Percentiles rank a stretch among this genome's conserved stretches.
phyloP scores from a whole-genome alignment of 2,888 invertebrate species.

The Apotomis turbidana region DNA sequence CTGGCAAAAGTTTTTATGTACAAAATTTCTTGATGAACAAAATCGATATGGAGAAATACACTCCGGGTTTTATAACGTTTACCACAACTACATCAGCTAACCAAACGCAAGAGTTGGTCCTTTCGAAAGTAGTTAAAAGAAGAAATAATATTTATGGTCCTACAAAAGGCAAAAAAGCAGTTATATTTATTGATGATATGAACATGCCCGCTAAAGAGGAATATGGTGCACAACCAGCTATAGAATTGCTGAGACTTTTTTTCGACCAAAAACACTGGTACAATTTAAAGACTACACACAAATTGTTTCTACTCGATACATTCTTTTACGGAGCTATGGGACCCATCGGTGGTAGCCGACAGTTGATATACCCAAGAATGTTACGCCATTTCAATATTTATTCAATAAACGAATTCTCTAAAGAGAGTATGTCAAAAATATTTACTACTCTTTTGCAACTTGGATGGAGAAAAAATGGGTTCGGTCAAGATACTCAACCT shows the following conservation, averaged over 20 bases:
- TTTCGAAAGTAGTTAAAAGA: slow-evolving; percentile 87
- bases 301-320: slow-evolving; percentile 89
- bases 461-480: slow-evolving; percentile 90
- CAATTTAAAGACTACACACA: slow-evolving; percentile 92
- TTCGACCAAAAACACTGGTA: slow-evolving; percentile 95
- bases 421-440: slow-evolving; percentile 94
- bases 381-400: slow-evolving; percentile 95
- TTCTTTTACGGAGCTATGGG: slow-evolving; percentile 95
- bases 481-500: slow-evolving; percentile 89
- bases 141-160: slow-evolving; percentile 91
- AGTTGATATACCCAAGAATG: slow-evolving; percentile 93
- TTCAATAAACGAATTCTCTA: slow-evolving; percentile 94
- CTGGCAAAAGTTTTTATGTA: slow-evolving; percentile 93
- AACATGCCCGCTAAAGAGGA: slow-evolving; percentile 94
- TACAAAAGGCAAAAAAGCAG: slow-evolving; percentile 86
- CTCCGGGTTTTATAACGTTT: slow-evolving; percentile 92
- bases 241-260: slow-evolving; percentile 91
- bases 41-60: slow-evolving; percentile 86
- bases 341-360: slow-evolving; percentile 94
- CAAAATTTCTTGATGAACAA: slow-evolving; percentile 88
- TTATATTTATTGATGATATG: slow-evolving; percentile 94
- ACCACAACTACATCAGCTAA: slow-evolving; percentile 92
- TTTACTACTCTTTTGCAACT: slow-evolving; percentile 91
- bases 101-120: slow-evolving; percentile 90
- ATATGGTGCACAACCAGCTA: slow-evolving; percentile 93